Conservation (phyloP, 2,888 invertebrate genomes). For the Diarsia rubi region DNA sequence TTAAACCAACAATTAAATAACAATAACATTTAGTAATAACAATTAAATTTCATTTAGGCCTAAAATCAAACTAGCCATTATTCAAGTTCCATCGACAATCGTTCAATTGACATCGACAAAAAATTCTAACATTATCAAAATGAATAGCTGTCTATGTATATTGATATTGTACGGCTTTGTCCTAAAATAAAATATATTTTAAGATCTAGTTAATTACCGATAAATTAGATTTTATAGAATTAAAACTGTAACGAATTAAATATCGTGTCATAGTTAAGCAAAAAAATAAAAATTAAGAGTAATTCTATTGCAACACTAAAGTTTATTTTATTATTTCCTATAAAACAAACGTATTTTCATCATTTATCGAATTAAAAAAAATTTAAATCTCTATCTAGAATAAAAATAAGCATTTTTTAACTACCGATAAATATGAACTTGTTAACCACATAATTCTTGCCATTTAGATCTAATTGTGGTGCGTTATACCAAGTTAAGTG, state of each 20-base stretch:
- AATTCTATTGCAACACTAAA: neutral
- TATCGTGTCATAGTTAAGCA: neutral
- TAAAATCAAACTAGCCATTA: neutral
- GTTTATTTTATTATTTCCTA: no score
- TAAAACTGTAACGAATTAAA: neutral
- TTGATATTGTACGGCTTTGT: neutral
- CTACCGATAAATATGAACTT: neutral
- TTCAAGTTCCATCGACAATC: no score
- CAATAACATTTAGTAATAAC: neutral
- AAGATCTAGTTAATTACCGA: neutral
- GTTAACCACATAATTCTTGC: neutral
- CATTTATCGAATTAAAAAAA: no score
- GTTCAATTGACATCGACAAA: neutral
- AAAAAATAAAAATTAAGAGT: neutral
- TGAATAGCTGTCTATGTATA: neutral
- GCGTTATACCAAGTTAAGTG: neutral
- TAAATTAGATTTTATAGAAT: neutral
- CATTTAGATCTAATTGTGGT: neutral
- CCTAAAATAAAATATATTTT: neutral
- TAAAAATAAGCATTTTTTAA: neutral
- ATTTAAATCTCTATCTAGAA: neutral
- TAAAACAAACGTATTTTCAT: no score
- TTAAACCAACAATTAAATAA: constrained; percentile 1
- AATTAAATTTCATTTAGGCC: constrained; percentile 34
- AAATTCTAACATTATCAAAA: neutral